A percentile compares a stretch with the other conserved stretches of the same genome.
phyloP scores from a whole-genome alignment of 2,888 invertebrate genomes.

The Magallana nippona region DNA sequence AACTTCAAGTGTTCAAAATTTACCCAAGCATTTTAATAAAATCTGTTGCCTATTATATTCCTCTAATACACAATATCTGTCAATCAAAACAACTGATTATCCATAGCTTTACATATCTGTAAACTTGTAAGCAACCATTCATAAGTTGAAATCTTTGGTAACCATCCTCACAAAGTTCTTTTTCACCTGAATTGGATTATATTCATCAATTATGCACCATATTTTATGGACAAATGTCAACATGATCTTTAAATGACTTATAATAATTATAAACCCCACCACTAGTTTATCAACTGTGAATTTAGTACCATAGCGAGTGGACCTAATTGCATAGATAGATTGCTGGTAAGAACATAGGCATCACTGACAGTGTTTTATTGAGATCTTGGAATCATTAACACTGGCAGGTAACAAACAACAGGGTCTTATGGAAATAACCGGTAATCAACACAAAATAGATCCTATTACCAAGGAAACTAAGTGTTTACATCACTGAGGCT shows the following conservation, averaged over 20 bases:
- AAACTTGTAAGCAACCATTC: background rate
- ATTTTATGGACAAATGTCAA: background rate
- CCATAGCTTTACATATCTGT: too few species aligned
- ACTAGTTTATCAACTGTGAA: background rate
- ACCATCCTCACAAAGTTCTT: background rate
- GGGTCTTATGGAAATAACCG: too few species aligned
- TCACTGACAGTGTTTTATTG: background rate
- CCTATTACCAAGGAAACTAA: background rate
- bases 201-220: background rate
- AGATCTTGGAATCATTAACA: constrained; percentile 14
- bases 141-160: background rate
- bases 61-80: too few species aligned
- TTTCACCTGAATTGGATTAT: constrained; percentile 1
- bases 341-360: background rate
- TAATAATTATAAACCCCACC: background rate
- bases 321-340: constrained; percentile 29
- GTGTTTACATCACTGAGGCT: background rate
- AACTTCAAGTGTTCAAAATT: too few species aligned
- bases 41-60: too few species aligned
- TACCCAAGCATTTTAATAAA: too few species aligned
- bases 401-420: background rate
- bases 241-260: background rate
- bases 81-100: too few species aligned
- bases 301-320: background rate
- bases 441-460: background rate